Conservation (phyloP, 1,140 invertebrate species). For the Aphidius ervi region DNA sequence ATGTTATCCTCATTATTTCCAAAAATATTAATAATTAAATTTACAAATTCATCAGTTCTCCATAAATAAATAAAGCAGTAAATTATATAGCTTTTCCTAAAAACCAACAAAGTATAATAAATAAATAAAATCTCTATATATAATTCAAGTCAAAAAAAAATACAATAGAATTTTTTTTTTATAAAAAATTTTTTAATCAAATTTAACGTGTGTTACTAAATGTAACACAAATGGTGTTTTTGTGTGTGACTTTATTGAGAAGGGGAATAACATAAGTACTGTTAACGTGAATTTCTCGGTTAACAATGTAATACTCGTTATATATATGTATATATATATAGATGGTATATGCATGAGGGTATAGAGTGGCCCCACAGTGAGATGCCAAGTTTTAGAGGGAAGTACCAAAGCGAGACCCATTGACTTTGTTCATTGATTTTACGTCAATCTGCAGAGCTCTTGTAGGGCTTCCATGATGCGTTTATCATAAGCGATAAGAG, state of each 20-base stretch:
- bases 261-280: constrained; percentile 15
- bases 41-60: no score
- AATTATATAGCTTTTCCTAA: no score
- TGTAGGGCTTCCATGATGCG: constrained; percentile 50
- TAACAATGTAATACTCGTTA: constrained; percentile 38
- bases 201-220: constrained; percentile 15
- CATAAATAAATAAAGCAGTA: no score
- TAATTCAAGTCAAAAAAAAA: neutral
- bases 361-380: constrained; percentile 7
- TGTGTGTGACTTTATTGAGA: no score
- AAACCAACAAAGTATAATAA: no score
- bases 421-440: constrained; percentile 56
- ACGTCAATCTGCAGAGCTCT: constrained; percentile 51
- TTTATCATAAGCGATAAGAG: constrained; percentile 52
- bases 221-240: no score
- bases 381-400: constrained; percentile 7
- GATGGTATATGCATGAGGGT: neutral
- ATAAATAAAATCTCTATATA: no score
- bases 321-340: constrained; percentile 16
- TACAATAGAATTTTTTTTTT: constrained; percentile 24
- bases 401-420: constrained; percentile 41
- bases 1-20: neutral
- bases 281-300: constrained; percentile 22
- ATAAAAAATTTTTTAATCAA: constrained; percentile 6
- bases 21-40: constrained; percentile 4